Base-by-base conservation (phyloP, 2,888 invertebrate genomes). In the Cryptocheilus praepositus region DNA sequence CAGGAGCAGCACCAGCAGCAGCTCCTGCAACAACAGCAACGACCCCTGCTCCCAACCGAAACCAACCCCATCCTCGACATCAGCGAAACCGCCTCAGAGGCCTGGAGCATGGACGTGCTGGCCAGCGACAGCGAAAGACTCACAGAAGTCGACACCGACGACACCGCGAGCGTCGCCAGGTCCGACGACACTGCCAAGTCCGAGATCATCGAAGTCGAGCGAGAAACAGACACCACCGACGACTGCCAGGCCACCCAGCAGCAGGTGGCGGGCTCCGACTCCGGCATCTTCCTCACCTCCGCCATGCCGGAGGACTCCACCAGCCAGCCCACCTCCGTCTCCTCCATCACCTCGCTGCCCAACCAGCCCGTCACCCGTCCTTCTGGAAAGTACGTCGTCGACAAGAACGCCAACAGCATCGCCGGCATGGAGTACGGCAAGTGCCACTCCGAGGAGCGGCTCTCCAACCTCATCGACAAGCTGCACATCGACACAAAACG, bases 61-160 rank as follows among this genome's bases (percentile, higher is more conserved):
- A 68, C 84, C 65, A 90, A 89, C 84, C 90, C 82, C 81, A 90
- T 90, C 54, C 90, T 95, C 15, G 96, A 97, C 87, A 93, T 94
- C 16, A 95, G 95, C 0, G 98, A 98, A 86, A 97, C 98, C 0
- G 96, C 97, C 19, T 98, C 97, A 81, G 98, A 99, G 89, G 98
- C 98, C 0, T 99, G 99, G 99, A 98, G 98, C 83, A 98, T 98
- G 65, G 98, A 99, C 89, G 98, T 98, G 16, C 90, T 97, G 54
- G 95, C 95, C 0, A 97, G 97, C 1, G 98, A 98, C 88, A 97
- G 97, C 19, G 96, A 97, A 82, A 92, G 98, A 65, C 91, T 97
- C 81, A 95, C 95, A 0, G 98, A 98, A 91, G 94, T 95, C 13
- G 94, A 94, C 81, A 93, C 92, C 21, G 93, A 93, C 80, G 93